Conservation (phyloP, 2,797 vertebrate genomes). For the Tympanoctomys barrerae region DNA sequence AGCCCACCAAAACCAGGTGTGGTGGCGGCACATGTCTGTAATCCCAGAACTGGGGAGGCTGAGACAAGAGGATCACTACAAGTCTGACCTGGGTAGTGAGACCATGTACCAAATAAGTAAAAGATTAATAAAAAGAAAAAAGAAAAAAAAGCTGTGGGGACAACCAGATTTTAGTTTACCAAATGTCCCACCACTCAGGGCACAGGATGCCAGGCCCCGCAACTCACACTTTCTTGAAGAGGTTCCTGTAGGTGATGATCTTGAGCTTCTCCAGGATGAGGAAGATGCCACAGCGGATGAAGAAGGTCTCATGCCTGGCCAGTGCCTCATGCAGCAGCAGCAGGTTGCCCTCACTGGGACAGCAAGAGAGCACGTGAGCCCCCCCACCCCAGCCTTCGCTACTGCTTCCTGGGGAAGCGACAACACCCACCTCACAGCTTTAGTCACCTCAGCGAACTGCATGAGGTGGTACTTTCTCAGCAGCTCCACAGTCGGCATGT, state of each 20-base stretch:
- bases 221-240: conserved; percentile 99
- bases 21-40: too few species aligned
- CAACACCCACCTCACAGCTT: conserved; percentile 92
- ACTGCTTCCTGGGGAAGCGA: not conserved
- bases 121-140: too few species aligned
- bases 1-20: too few species aligned
- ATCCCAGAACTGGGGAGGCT: too few species aligned
- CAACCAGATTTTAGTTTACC: too few species aligned
- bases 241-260: conserved; percentile 98
- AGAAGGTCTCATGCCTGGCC: conserved; percentile 96
- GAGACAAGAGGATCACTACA: too few species aligned
- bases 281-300: conserved; percentile 99
- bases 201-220: not conserved
- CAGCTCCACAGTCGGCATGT: conserved; percentile 97
- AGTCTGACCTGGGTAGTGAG: too few species aligned
- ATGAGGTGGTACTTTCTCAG: conserved; percentile 97
- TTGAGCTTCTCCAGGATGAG: conserved; percentile 99
- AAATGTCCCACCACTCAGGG: too few species aligned
- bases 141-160: too few species aligned
- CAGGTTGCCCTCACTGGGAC: conserved; percentile 95
- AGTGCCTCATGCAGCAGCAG: conserved; percentile 95
- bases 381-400: accelerated
- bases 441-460: conserved; percentile 97
- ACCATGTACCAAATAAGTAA: too few species aligned
- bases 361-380: accelerated